phyloP scores from a whole-genome alignment of 1,140 invertebrate genomes.

The Anadara kagoshimensis region DNA sequence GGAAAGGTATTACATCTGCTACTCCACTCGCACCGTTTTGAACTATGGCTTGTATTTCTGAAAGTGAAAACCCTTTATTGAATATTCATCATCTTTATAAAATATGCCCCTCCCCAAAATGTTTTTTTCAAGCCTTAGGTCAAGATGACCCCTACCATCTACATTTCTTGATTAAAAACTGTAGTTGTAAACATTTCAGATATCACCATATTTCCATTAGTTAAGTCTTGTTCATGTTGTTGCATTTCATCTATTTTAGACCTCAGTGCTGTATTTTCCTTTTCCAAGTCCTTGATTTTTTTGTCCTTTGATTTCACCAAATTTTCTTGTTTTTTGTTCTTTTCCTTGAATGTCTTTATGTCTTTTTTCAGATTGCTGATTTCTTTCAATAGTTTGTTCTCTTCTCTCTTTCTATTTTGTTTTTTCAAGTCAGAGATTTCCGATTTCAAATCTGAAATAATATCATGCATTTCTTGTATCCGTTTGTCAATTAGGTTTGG shows the following conservation, averaged over 20 bases:
- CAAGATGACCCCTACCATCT: no score
- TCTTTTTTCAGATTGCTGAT: constrained; percentile 8
- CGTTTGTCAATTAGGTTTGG: constrained; percentile 6
- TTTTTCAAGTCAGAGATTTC: constrained; percentile 2
- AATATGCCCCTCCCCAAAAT: no score
- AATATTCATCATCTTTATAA: no score
- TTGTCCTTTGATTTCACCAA: neutral
- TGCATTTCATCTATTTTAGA: neutral
- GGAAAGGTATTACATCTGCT: no score
- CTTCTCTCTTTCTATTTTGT: neutral
- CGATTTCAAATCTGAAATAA: constrained; percentile 9
- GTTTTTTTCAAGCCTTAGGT: no score
- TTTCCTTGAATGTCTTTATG: constrained; percentile 2
- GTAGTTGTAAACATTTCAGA: no score
- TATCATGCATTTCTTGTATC: constrained; percentile 9
- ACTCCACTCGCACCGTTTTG: no score
- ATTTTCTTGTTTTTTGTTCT: constrained; percentile 14
- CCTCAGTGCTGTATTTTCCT: constrained; percentile 12
- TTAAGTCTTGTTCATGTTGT: no score
- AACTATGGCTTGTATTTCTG: no score
- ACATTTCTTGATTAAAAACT: no score
- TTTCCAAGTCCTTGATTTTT: constrained; percentile 12
- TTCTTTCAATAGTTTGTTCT: constrained; percentile 1
- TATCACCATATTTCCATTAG: no score
- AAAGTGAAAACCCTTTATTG: no score